Percentiles rank a stretch among this genome's conserved stretches.
Evolutionary conservation across 2,113 vertebrate species (phyloP).

Genomic region (Acanthochromis polyacanthus): DNA sequence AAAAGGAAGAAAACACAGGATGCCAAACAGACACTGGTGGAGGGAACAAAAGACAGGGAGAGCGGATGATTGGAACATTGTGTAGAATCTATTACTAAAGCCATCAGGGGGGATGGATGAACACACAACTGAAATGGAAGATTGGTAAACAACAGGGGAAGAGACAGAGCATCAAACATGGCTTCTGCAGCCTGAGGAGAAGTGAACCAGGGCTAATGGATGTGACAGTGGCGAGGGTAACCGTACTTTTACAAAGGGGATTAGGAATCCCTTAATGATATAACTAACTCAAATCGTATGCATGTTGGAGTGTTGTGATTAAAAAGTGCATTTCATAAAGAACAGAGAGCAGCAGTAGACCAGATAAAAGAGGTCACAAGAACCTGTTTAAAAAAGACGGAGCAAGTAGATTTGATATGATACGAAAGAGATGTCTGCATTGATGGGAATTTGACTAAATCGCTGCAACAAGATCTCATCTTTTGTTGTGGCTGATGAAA

Average conservation of each 20-base stretch:
- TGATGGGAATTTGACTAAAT: slow-evolving; percentile 24
- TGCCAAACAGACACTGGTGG: slow-evolving; percentile 28
- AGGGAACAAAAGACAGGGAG: slow-evolving; percentile 41
- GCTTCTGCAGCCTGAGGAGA: slow-evolving; percentile 24
- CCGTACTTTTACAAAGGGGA: slow-evolving; percentile 24
- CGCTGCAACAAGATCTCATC: slow-evolving; percentile 11
- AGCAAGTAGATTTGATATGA: background rate
- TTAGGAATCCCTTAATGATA: slow-evolving; percentile 45
- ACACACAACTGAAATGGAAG: slow-evolving; percentile 32
- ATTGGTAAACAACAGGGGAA: slow-evolving; percentile 59
- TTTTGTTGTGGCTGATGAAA: slow-evolving; percentile 26
- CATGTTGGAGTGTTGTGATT: slow-evolving; percentile 25
- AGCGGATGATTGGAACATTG: slow-evolving; percentile 50
- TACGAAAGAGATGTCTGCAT: slow-evolving; percentile 24
- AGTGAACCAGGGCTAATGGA: slow-evolving; percentile 28
- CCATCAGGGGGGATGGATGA: slow-evolving; percentile 59
- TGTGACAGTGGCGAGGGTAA: slow-evolving; percentile 2
- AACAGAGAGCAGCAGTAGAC: background rate
- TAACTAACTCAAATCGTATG: background rate
- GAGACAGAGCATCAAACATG: slow-evolving; percentile 15
- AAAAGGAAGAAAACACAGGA: slow-evolving; percentile 31
- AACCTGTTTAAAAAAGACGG: background rate
- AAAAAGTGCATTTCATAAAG: slow-evolving; percentile 33
- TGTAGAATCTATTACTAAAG: slow-evolving; percentile 56
- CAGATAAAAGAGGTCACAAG: slow-evolving; percentile 19